Evolutionary conservation across 2,113 vertebrate genomes (phyloP), one percentile per base, ranked within the genome.

Genomic region (Catharus minimus): DNA sequence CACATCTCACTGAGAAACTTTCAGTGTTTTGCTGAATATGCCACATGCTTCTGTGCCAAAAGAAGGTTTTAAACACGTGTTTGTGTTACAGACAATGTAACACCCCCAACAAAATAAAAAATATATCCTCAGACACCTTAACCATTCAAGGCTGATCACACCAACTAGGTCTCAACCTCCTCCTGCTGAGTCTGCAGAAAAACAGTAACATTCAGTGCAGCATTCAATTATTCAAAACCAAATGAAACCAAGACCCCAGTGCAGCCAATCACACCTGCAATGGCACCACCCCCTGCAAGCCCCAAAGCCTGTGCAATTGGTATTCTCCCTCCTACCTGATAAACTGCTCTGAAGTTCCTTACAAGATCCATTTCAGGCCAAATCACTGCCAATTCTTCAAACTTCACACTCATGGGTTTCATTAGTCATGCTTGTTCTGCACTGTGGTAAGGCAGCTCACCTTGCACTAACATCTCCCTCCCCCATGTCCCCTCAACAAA

Each of bases 401-500:
- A 55, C 57, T 60, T 47, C 4, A 0, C 0, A 1, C 58, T 44
- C 53, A 41, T 1, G 3, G 32, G 13, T 33, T 90, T 72, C 9
- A 2, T 2, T 3, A 66, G 12, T 5, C 38, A 24, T 20, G 28
- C 9, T 23, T 28, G 13, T 4, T 44, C 36, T 1, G 4, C 32
- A 7, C 47, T 17, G 36, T 14, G 18, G 38, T 30, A 43, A 81
- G 47, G 17, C 32, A 89, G 56, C 15, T 41, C 55, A 23, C n/a
- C 78, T 36, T 23, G 49, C 56, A 27, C 6, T 5, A 66, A 30
- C 23, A 53, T 4, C 33, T 61, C 33, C 56, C 39, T 71, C 20
- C 33, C 19, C 11, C n/a, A 43, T 3, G 4, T 24, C 5, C 20
- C 7, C 28, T 8, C 21, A 27, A 19, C 16, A 36, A 28, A 67